A percentile compares a stretch with the other conserved stretches of the same genome.
Conservation (phyloP, 2,797 vertebrate species). For the Tragelaphus oryx region DNA sequence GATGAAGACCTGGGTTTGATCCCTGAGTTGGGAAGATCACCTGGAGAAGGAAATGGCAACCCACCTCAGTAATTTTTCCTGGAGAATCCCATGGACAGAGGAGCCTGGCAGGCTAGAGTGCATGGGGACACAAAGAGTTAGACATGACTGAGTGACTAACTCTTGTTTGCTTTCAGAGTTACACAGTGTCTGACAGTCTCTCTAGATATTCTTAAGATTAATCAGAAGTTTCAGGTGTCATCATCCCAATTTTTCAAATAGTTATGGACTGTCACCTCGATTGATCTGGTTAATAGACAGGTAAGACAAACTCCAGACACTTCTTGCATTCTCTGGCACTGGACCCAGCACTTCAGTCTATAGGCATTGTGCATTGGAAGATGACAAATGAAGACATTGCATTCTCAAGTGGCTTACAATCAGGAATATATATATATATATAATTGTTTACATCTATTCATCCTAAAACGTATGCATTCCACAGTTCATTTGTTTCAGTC, state of each 20-base stretch:
- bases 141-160: not conserved
- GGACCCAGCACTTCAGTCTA: not conserved
- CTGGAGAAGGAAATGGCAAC: not conserved
- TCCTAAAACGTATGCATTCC: not conserved
- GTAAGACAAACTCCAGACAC: not conserved
- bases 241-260: not conserved
- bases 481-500: not conserved
- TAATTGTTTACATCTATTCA: not conserved
- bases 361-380: not conserved
- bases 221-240: not conserved
- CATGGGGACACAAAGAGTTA: not conserved
- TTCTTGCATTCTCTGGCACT: not conserved
- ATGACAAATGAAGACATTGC: not conserved
- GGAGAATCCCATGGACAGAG: not conserved
- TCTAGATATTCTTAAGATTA: not conserved
- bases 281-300: not conserved
- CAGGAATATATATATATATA: not conserved
- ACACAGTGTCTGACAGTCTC: not conserved
- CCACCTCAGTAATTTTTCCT: not conserved
- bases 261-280: not conserved
- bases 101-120: not conserved
- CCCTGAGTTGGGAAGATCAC: not conserved
- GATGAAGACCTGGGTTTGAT: not conserved
- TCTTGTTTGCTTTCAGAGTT: not conserved
- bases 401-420: not conserved